phyloP scores from a whole-genome alignment of 2,888 invertebrate species.

The Timandra comae region DNA sequence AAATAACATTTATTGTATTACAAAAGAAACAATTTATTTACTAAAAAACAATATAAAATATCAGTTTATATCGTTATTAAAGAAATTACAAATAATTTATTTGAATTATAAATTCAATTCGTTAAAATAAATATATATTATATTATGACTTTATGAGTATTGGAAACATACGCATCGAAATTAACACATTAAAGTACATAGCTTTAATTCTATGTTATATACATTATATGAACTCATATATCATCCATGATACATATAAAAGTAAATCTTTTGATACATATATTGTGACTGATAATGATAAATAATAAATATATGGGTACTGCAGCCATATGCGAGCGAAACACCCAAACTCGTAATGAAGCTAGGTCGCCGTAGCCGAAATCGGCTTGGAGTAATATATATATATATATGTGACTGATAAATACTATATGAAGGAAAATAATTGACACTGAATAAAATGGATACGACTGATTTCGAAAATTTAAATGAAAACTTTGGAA shows the following conservation, averaged over 20 bases:
- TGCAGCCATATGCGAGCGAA: too few species aligned
- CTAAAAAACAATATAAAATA: neutral
- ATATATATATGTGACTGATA: constrained; percentile 50
- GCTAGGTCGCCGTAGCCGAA: too few species aligned
- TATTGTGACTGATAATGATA: constrained; percentile 45
- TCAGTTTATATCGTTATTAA: too few species aligned
- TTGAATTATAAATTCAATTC: neutral
- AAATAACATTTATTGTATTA: too few species aligned
- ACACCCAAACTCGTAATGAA: too few species aligned
- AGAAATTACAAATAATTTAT: neutral
- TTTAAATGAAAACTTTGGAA: constrained; percentile 8
- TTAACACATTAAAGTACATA: constrained; percentile 35
- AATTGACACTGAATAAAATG: constrained; percentile 25
- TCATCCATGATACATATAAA: constrained; percentile 28
- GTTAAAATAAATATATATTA: too few species aligned
- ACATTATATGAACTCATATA: constrained; percentile 37
- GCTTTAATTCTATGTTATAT: constrained; percentile 46
- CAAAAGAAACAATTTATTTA: neutral
- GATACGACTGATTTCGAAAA: too few species aligned
- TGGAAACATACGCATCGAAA: constrained; percentile 1
- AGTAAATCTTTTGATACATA: constrained; percentile 28
- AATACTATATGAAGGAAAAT: constrained; percentile 8
- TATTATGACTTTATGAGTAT: neutral
- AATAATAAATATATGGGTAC: too few species aligned
- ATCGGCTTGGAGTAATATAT: too few species aligned